Base-by-base conservation (phyloP, 2,888 invertebrate genomes). In the Lycophotia porphyrea region DNA sequence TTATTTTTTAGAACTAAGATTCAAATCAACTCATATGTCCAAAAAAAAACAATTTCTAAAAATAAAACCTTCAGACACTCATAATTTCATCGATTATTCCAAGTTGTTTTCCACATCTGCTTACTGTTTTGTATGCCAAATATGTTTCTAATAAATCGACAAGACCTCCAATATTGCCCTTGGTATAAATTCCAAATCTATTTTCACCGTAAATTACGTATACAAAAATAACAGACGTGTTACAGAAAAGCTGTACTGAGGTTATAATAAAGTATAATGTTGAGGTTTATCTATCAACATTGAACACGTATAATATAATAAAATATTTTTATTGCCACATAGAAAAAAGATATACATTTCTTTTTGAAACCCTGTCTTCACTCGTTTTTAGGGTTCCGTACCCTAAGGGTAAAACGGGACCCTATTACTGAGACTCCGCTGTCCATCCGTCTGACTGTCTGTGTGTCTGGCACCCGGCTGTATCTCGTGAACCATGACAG, bases 41-140 rank as follows among this genome's bases (percentile, higher is more conserved):
- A n/a, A n/a, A n/a, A n/a, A n/a, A n/a, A n/a, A n/a, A n/a, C 63
- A 39, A 63, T 39, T n/a, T n/a, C 44, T 27, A 36, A 24, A 63
- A 44, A 75, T 42, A 5, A 24, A 27, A 15, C 27, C 27, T 9
- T n/a, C 2, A 5, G 0, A 31, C n/a, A 24, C 27, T 44, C n/a
- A 31, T 68, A 18, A 64, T 55, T 80, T 39, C 0, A 42, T 49
- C 63, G 4, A 81, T 44, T 44, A 49, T 31, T 70, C n/a, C 11
- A 65, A 71, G 47, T 49, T 58, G 49, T 77, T 82, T 80, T 63
- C 39, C 31, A 67, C 47, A 67, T 70, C 47, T 63, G 24, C 24
- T 55, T n/a, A 73, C 65, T 63, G 67, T 44, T 82, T 76, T 82
- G 69, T 69, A 80, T 66, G 52, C n/a, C 65, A 69, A 69, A 61